A percentile compares a stretch with the other conserved stretches of the same genome.
These are phyloP conservation scores for Auanema sp. DNA, from an alignment of 2,888 invertebrate species.

Conservation along the genomic window DNA sequence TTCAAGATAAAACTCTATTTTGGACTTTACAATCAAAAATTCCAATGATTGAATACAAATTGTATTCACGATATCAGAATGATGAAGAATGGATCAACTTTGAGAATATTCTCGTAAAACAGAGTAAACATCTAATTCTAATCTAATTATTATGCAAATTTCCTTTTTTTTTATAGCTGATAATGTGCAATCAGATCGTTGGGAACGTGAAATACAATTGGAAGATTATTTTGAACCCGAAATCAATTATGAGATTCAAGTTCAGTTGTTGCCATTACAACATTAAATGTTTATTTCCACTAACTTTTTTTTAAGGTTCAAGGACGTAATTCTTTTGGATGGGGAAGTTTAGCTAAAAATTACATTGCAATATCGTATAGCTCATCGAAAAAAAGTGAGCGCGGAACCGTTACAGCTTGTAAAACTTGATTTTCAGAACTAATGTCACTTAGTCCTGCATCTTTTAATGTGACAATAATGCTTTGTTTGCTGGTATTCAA, in stretches of 20 bases:
- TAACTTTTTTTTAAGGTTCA: conserved; percentile 29
- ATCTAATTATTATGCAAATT: background rate
- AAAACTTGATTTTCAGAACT: too few relatives aligned
- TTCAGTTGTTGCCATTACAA: background rate
- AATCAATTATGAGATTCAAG: conserved; percentile 38
- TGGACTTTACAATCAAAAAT: conserved; percentile 34
- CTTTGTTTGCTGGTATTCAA: too few relatives aligned
- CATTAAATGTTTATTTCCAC: background rate
- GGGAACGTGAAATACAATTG: conserved; percentile 31
- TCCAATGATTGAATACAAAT: conserved; percentile 16
- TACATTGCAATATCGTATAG: conserved; percentile 11
- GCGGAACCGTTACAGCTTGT: too few relatives aligned
- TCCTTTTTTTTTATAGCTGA: conserved; percentile 23
- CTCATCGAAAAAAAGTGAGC: too few relatives aligned
- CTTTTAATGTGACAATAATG: too few relatives aligned
- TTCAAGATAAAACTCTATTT: conserved; percentile 29
- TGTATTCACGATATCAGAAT: conserved; percentile 14
- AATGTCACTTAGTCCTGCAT: too few relatives aligned
- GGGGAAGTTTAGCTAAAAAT: conserved; percentile 41
- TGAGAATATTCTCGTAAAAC: conserved; percentile 10
- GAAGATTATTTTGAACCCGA: conserved; percentile 25
- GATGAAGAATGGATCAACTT: conserved; percentile 19
- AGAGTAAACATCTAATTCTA: conserved; percentile 10
- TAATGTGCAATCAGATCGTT: conserved; percentile 35
- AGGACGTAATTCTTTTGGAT: conserved; percentile 42